Evolutionary conservation across 2,888 invertebrate species (phyloP), one percentile per base, ranked within the genome.

Genomic region (Teinopalpus imperialis): DNA sequence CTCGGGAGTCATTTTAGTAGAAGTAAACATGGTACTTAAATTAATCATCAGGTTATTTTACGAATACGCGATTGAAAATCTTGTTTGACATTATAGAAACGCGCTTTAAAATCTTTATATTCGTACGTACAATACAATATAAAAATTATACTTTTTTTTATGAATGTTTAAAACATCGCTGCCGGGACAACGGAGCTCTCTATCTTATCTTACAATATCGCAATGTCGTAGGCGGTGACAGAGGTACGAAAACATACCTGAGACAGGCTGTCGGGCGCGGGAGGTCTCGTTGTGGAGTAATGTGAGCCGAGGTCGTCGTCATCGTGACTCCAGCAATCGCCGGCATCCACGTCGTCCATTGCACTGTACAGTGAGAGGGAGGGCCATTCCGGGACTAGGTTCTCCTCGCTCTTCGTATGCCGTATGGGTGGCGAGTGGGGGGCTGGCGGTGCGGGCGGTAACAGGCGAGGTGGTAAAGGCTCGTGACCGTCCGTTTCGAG

Each of bases 341-440:
- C 93, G 16, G 83, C 72, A 31, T 86, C 87, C 0, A 49, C 67
- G 29, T 86, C 87, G 20, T 83, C 83, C 40, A 81, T 41, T 0
- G 74, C 73, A 1, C 79, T 74, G 61, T 88, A 87, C 1, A 85
- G 75, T 14, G 77, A 90, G 53, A 78, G 74, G 53, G 68, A 89
- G 57, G 83, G 91, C 91, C 86, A 92, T 69, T 80, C 91, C 0
- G 87, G 89, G 0, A 85, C 85, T 31, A 98, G 86, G 79, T 97
- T 97, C 83, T 98, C 98, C 76, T 98, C 98, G 34, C 97, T 97
- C 76, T 96, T 95, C 0, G 98, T 98, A 70, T 97, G 97, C 55
- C 98, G 90, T 59, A 98, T 90, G 2, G 94, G 93, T 0, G 87
- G 86, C 1, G 87, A 85, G 56, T 85, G 85, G 20, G 95, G 95